Conservation (phyloP, 2,888 invertebrate species). For the Priocnemis perturbator region DNA sequence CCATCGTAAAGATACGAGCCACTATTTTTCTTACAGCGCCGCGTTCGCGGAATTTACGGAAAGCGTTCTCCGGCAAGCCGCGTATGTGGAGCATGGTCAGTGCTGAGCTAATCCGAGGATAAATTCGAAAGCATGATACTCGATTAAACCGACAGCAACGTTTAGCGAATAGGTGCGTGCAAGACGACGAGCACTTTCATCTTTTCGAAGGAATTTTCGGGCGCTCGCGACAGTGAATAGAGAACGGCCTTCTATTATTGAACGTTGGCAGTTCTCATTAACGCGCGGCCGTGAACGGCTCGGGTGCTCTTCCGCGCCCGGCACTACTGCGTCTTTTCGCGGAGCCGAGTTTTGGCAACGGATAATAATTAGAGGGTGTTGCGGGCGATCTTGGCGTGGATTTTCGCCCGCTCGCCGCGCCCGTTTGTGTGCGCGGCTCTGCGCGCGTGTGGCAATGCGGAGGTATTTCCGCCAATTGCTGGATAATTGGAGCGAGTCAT, state of each 20-base stretch:
- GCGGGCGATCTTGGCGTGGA: constrained; percentile 23
- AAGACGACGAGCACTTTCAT: too few relatives aligned
- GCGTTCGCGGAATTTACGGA: constrained; percentile 2
- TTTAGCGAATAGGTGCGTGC: too few relatives aligned
- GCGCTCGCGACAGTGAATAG: too few relatives aligned
- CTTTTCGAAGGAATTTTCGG: too few relatives aligned
- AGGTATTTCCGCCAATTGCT: constrained; percentile 60
- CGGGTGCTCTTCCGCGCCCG: background rate
- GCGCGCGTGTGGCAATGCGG: constrained; percentile 33
- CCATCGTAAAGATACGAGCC: too few relatives aligned
- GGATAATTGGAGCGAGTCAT: constrained; percentile 65
- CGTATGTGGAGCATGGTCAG: too few relatives aligned
- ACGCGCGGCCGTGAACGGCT: background rate
- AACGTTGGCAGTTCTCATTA: too few relatives aligned
- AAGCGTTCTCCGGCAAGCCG: background rate
- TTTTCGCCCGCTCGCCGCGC: constrained; percentile 33
- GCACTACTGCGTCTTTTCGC: background rate
- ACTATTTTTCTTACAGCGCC: too few relatives aligned
- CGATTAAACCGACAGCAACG: too few relatives aligned
- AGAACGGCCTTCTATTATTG: too few relatives aligned
- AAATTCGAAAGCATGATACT: too few relatives aligned
- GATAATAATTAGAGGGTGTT: constrained; percentile 26
- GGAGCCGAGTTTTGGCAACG: background rate
- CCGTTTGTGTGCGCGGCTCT: constrained; percentile 1
- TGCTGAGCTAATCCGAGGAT: too few relatives aligned